Evolutionary conservation across 2,888 invertebrate genomes (phyloP).

Genomic region (Phengaris arion): DNA sequence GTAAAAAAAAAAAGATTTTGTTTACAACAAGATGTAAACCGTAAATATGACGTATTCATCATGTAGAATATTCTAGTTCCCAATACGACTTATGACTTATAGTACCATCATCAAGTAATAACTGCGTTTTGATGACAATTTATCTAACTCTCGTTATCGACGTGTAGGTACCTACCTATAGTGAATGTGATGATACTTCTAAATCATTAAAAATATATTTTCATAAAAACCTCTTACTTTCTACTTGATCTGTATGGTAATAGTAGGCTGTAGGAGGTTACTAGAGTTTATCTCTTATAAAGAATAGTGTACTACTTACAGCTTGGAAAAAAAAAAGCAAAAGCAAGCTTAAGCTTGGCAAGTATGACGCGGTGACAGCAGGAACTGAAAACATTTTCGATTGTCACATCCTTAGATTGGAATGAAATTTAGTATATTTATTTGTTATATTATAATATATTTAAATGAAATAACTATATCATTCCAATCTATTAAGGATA

Average conservation of each 20-base stretch:
- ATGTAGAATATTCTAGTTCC: neutral
- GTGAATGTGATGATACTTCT: neutral
- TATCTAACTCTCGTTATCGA: neutral
- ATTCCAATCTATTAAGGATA: too few species aligned
- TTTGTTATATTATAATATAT: too few species aligned
- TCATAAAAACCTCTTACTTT: neutral
- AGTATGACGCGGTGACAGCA: too few species aligned
- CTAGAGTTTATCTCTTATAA: too few species aligned
- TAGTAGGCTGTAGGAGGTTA: neutral
- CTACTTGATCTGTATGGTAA: neutral
- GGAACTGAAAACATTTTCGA: too few species aligned
- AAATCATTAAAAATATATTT: conserved; percentile 7
- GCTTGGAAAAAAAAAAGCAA: too few species aligned
- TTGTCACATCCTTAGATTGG: too few species aligned
- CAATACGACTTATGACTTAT: neutral
- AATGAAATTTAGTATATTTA: too few species aligned
- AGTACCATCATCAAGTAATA: neutral
- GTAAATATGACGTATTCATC: neutral
- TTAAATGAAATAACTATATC: too few species aligned
- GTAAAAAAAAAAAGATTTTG: too few species aligned
- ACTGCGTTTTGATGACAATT: conserved; percentile 6
- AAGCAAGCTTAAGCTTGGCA: too few species aligned
- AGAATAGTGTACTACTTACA: too few species aligned
- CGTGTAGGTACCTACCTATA: neutral
- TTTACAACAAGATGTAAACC: neutral